Conservation (phyloP, 2,797 vertebrate species). For the Argentina silus region DNA sequence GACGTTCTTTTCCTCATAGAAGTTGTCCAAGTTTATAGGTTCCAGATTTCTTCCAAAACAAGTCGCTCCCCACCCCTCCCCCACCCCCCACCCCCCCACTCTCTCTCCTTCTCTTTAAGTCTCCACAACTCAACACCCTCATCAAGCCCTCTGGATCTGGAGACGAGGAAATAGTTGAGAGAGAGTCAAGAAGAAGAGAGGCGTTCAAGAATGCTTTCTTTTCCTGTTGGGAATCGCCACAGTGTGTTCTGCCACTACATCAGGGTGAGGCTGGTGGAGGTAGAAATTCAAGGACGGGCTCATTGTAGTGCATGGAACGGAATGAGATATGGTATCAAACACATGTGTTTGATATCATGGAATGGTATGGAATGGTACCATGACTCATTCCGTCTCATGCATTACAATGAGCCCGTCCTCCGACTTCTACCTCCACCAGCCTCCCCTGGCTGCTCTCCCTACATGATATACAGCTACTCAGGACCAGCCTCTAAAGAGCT, state of each 20-base stretch:
- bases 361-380: too few species aligned
- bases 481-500: too few species aligned
- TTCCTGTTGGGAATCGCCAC: slow-evolving; percentile 17
- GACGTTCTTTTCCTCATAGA: slow-evolving; percentile 74
- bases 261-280: too few species aligned
- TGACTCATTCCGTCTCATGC: too few species aligned
- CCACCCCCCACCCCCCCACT: slow-evolving; percentile 31
- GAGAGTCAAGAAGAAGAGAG: slow-evolving; percentile 20
- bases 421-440: background rate
- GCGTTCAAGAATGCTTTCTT: slow-evolving; percentile 30
- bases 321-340: too few species aligned
- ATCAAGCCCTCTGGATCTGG: slow-evolving; percentile 43
- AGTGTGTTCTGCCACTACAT: background rate
- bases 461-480: too few species aligned
- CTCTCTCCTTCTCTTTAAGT: background rate
- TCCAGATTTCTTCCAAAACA: slow-evolving; percentile 87
- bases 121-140: slow-evolving; percentile 46
- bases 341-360: too few species aligned
- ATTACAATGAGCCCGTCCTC: too few species aligned
- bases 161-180: slow-evolving; percentile 30
- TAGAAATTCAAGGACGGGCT: too few species aligned
- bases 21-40: slow-evolving; percentile 89
- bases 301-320: too few species aligned
- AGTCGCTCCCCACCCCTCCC: slow-evolving; percentile 56
- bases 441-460: slow-evolving; percentile 2